Base-by-base conservation (phyloP, 2,888 invertebrate species). In the Belgica antarctica region DNA sequence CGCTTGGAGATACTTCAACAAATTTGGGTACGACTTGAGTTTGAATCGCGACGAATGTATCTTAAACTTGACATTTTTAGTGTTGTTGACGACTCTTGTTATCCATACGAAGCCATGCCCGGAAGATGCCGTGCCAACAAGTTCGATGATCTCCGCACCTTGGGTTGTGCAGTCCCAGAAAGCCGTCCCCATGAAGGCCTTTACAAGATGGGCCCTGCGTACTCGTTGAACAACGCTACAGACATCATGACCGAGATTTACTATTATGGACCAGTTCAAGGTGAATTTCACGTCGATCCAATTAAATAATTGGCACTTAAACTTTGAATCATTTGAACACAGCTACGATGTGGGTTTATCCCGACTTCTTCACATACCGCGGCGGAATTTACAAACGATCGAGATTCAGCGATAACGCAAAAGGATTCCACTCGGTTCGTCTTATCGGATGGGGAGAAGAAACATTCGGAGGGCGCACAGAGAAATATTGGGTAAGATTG, bases 201-300 rank as follows among this genome's bases (percentile, higher is more conserved):
- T 70, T 90, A 90, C 78, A 86, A 85, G 73, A 87, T 89, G 1
- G 89, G 88, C 0, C 92, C 93, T 0, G 89, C 90, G 24, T 90
- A 90, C 77, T 84, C 88, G 69, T 80, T 94, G 62, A 84, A 85
- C 72, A 86, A 86, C 72, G 90, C 90, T 77, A 84, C 86, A 12
- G 94, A 95, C 75, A 93, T 97, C 74, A 95, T 93, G 94, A 85
- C 89, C 69, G 96, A 97, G 77, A 94, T 97, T 66, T 83, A 87
- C 80, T 86, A 86, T 61, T 93, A 93, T 52, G 97, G 97, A 59
- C 96, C 96, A 1, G 94, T 96, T 1, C 96, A 96, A 85, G 91
- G 89, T 89, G n/a, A 25, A 79, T 77, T 76, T 41, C 47, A 22
- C 52, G 24, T 25, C 31, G 17, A 12, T 19, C 15, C n/a, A 17